Conservation (phyloP, 2,113 vertebrate species). For the Theristicus caerulescens region DNA sequence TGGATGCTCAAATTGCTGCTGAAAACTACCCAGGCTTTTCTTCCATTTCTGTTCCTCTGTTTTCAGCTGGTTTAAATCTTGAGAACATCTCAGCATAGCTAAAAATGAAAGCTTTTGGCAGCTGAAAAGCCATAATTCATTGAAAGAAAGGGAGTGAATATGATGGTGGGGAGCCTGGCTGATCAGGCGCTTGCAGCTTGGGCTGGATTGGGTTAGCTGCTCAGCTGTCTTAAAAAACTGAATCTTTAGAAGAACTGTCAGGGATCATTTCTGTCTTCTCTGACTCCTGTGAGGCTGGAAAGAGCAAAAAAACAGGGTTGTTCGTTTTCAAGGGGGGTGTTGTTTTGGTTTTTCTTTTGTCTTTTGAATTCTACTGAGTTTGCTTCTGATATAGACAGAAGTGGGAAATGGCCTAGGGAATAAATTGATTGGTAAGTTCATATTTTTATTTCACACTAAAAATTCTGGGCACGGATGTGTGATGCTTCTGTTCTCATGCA, state of each 20-base stretch:
- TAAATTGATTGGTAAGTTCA: background rate
- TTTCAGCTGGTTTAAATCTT: constrained; percentile 13
- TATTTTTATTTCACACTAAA: background rate
- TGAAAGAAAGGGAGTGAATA: background rate
- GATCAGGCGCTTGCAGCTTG: background rate
- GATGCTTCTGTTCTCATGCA: background rate
- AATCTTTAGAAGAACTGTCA: background rate
- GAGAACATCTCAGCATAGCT: background rate
- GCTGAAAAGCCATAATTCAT: background rate
- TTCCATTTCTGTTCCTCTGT: background rate
- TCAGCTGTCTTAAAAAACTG: background rate
- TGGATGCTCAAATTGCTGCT: background rate
- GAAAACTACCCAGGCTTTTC: background rate
- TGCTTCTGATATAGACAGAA: background rate
- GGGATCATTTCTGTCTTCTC: background rate
- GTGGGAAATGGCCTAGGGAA: background rate
- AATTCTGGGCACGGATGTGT: background rate
- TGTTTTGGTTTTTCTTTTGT: background rate
- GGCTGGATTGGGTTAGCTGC: background rate
- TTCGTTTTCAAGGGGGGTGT: background rate
- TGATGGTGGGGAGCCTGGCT: background rate
- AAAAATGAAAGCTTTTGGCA: constrained; percentile 2
- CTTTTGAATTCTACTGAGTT: background rate
- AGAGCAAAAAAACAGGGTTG: background rate
- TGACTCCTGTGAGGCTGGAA: background rate